Percentiles rank a stretch among this genome's conserved stretches.
Conservation (phyloP, 2,113 vertebrate genomes). For the Halcyon senegalensis region DNA sequence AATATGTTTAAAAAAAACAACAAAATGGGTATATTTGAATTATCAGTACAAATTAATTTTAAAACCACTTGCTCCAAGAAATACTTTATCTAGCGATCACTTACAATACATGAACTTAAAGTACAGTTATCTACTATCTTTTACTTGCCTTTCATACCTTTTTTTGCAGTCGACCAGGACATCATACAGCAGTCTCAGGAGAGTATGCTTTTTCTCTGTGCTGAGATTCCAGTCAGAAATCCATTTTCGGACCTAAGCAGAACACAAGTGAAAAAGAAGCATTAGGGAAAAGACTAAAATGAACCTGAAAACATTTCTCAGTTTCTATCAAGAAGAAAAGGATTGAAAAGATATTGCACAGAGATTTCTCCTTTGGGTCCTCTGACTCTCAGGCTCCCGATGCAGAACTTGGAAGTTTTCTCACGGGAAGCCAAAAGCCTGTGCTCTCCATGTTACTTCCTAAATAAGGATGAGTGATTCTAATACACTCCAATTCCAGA, state of each 20-base stretch:
- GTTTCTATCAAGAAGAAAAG: not conserved
- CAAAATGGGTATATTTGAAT: not conserved
- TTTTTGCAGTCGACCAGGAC: conserved; percentile 97
- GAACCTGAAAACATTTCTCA: not conserved
- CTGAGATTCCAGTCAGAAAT: conserved; percentile 95
- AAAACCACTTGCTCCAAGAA: not conserved
- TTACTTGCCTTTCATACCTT: conserved; percentile 78
- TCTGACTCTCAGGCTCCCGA: not conserved
- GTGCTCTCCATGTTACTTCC: not conserved
- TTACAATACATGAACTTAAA: not conserved
- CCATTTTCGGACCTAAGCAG: conserved; percentile 92
- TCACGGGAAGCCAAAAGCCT: not conserved
- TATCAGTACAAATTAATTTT: not conserved
- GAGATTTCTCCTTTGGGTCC: not conserved
- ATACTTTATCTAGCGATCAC: not conserved
- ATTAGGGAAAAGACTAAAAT: not conserved
- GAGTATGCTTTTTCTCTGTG: conserved; percentile 94
- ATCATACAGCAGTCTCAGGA: conserved; percentile 94
- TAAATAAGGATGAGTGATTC: not conserved
- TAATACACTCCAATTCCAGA: not conserved
- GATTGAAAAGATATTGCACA: not conserved
- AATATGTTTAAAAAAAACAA: not conserved
- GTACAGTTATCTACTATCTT: not conserved
- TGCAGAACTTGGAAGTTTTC: not conserved
- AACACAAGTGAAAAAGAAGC: not conserved